phyloP scores from a whole-genome alignment of 2,888 invertebrate genomes.

The Linnaemya vulpina region DNA sequence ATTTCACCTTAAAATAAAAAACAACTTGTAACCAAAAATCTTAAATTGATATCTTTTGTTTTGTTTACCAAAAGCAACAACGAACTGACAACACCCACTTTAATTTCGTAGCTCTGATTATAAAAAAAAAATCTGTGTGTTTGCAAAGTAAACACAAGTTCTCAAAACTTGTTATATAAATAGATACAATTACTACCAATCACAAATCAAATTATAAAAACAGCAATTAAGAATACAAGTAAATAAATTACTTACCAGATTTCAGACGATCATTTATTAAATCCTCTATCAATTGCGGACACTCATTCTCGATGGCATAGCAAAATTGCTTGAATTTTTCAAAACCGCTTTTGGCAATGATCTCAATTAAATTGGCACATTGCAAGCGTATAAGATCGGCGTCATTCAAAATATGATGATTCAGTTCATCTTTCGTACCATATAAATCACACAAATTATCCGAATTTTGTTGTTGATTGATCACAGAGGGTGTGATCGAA shows the following conservation, averaged over 20 bases:
- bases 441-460: conserved; percentile 71
- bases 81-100: not conserved
- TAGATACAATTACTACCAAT: conserved; percentile 4
- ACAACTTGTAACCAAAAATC: no score
- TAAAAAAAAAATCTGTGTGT: conserved; percentile 3
- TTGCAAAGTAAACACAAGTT: conserved; percentile 25
- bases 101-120: not conserved
- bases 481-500: conserved; percentile 79
- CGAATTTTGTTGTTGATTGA: conserved; percentile 53
- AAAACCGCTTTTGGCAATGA: conserved; percentile 86
- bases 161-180: conserved; percentile 6
- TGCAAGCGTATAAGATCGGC: conserved; percentile 82
- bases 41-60: no score
- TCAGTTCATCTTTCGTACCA: conserved; percentile 74
- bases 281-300: conserved; percentile 86
- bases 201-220: conserved; percentile 19
- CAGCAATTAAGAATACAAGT: not conserved
- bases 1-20: no score
- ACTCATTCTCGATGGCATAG: conserved; percentile 86
- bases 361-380: conserved; percentile 86
- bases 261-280: conserved; percentile 85
- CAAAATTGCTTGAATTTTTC: conserved; percentile 86
- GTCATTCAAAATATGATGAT: conserved; percentile 77
- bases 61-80: not conserved
- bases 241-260: conserved; percentile 79